Evolutionary conservation across 2,797 vertebrate genomes (phyloP).

Genomic region (Phrynocephalus vlangalii): DNA sequence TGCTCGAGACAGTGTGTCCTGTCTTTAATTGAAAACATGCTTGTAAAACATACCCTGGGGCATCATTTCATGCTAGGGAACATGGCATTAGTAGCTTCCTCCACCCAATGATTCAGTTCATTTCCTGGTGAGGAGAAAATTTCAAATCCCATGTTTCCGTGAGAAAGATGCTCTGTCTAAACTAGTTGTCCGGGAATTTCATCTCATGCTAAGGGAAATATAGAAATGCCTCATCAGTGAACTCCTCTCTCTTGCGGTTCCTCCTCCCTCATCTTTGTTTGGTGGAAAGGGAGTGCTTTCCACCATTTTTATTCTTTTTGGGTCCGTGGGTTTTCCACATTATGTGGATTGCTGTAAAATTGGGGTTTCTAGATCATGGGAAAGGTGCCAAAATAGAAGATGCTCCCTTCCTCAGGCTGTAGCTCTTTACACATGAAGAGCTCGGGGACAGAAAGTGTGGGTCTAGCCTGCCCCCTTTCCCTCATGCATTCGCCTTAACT

Average conservation of each 20-base stretch:
- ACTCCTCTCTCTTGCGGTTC: slow-evolving; percentile 27
- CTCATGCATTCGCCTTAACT: too few relatives aligned
- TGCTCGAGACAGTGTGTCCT: neutral
- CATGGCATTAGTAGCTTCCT: neutral
- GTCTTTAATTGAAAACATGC: neutral
- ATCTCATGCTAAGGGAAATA: neutral
- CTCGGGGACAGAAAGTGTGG: too few relatives aligned
- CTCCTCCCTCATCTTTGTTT: neutral
- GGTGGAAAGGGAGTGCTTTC: slow-evolving; percentile 18
- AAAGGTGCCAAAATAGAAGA: too few relatives aligned
- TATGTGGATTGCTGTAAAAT: too few relatives aligned
- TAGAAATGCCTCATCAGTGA: slow-evolving; percentile 27
- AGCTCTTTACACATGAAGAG: neutral
- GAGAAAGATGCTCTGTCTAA: too few relatives aligned
- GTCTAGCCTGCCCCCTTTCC: too few relatives aligned
- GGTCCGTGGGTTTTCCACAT: neutral
- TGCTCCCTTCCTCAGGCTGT: too few relatives aligned
- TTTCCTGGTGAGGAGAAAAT: neutral
- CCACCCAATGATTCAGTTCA: neutral
- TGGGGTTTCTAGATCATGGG: too few relatives aligned
- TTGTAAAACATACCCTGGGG: neutral
- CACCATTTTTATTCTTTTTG: neutral
- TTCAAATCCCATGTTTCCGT: too few relatives aligned
- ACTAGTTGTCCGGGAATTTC: neutral
- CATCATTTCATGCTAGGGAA: neutral